Conservation (phyloP, 2,888 invertebrate species). For the Ophion costatus region DNA sequence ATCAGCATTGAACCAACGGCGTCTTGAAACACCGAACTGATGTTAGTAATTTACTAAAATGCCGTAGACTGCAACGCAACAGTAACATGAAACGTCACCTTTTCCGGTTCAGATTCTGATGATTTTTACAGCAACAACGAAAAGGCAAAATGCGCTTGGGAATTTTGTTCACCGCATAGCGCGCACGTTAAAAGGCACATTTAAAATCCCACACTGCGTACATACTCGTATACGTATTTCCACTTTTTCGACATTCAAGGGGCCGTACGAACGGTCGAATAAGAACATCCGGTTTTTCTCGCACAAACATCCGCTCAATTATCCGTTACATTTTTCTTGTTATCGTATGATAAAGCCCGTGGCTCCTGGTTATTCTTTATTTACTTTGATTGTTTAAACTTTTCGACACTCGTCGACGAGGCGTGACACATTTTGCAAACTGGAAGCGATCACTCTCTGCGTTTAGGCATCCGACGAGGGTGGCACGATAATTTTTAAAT, state of each 20-base stretch:
- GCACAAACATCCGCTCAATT: not conserved
- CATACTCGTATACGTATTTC: not conserved
- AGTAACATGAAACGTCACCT: not conserved
- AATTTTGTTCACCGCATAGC: not conserved
- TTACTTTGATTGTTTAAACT: not conserved
- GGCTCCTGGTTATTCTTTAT: not conserved
- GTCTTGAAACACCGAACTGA: too few species aligned
- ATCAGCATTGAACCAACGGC: too few species aligned
- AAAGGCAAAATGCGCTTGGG: not conserved
- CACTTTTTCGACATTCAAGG: not conserved
- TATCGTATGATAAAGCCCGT: not conserved
- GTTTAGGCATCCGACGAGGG: not conserved
- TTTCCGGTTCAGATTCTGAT: not conserved
- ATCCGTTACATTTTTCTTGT: not conserved
- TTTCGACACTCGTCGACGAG: not conserved
- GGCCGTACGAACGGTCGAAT: slow-evolving; percentile 70
- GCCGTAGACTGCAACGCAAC: too few species aligned
- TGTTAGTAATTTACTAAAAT: too few species aligned
- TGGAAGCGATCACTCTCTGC: not conserved
- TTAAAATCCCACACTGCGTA: not conserved
- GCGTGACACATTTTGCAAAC: not conserved
- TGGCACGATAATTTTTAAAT: not conserved
- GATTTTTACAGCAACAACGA: not conserved
- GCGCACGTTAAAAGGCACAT: not conserved
- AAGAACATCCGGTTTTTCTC: slow-evolving; percentile 75